Conservation (phyloP, 2,888 invertebrate genomes). For the Idaea dimidiata region DNA sequence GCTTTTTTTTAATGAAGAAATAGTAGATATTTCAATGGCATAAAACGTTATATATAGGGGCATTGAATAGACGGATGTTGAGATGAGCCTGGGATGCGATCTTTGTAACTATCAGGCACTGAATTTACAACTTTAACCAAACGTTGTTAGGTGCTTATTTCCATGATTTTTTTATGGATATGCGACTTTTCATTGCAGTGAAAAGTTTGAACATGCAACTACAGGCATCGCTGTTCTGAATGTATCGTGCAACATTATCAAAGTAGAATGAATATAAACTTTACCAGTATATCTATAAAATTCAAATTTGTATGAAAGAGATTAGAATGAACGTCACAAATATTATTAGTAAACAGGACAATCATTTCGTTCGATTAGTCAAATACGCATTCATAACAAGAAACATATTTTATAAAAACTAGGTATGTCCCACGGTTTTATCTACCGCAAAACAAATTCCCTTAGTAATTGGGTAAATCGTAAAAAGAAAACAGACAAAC, state of each 20-base stretch:
- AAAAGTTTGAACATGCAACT: not conserved
- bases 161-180: not conserved
- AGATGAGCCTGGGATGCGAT: no score
- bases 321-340: not conserved
- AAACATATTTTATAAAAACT: not conserved
- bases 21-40: not conserved
- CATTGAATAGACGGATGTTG: no score
- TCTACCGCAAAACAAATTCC: not conserved
- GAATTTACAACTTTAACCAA: not conserved
- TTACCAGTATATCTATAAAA: not conserved
- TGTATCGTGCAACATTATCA: not conserved
- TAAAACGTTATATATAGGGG: not conserved
- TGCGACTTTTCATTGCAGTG: not conserved
- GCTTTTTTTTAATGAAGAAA: no score
- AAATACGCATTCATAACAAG: not conserved
- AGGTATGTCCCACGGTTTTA: not conserved
- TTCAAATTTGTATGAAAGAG: not conserved
- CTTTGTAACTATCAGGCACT: not conserved
- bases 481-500: not conserved
- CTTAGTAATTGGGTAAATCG: no score
- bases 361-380: not conserved
- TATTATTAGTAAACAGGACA: not conserved
- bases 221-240: not conserved
- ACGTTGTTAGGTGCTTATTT: no score
- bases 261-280: not conserved